Evolutionary conservation across 2,113 vertebrate species (phyloP).

Genomic region (Orthonyx spaldingii): DNA sequence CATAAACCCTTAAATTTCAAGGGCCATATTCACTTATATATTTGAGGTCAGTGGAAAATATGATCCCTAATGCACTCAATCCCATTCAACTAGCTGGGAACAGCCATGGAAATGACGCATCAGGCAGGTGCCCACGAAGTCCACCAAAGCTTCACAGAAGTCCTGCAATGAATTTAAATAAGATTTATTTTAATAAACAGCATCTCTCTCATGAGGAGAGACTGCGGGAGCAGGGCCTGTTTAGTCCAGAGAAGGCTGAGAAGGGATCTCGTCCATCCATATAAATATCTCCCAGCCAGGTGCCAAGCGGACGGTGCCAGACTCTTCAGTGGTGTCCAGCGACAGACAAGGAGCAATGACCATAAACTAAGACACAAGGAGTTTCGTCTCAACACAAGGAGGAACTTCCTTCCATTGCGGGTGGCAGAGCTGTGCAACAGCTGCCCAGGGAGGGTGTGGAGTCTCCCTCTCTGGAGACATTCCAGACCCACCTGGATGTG

Average conservation of each 20-base stretch:
- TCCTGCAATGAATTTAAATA: background rate
- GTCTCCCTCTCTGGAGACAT: background rate
- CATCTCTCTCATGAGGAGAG: background rate
- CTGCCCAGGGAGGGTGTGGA: background rate
- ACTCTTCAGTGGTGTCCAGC: background rate
- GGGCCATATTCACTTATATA: background rate
- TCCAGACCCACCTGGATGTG: background rate
- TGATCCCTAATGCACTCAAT: background rate
- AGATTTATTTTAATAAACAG: background rate
- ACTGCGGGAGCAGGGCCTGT: background rate
- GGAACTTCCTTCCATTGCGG: rapidly evolving
- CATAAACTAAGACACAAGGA: background rate
- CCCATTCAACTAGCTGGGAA: rapidly evolving
- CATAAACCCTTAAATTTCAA: background rate
- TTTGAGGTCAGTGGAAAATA: background rate
- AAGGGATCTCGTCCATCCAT: background rate
- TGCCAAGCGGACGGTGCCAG: background rate
- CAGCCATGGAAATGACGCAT: background rate
- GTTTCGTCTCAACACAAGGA: background rate
- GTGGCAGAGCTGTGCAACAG: background rate
- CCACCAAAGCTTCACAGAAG: background rate
- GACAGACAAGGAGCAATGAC: background rate
- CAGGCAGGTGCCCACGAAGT: rapidly evolving
- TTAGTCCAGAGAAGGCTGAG: background rate
- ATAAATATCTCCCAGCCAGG: background rate